Evolutionary conservation across 2,888 invertebrate species (phyloP).

Genomic region (Cepaea hortensis): DNA sequence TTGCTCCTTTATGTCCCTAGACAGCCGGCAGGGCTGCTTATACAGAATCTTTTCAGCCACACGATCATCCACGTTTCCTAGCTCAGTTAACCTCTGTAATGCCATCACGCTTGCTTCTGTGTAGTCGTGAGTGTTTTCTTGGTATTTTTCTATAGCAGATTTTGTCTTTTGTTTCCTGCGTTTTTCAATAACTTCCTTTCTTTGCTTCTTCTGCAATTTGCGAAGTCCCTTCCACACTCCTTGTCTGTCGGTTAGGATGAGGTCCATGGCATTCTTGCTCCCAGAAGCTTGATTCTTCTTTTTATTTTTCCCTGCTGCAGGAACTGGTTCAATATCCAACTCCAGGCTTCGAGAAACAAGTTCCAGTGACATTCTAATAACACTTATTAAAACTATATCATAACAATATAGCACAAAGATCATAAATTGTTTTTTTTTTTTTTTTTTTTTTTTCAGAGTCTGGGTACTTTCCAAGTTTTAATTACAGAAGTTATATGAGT

Average conservation of each 20-base stretch:
- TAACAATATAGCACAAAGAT: no score
- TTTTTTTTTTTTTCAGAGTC: no score
- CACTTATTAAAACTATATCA: no score
- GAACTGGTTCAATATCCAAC: no score
- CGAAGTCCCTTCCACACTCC: conserved; percentile 61
- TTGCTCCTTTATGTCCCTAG: conserved; percentile 45
- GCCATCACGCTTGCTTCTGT: conserved; percentile 52
- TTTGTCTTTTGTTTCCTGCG: conserved; percentile 39
- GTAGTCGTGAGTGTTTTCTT: conserved; percentile 46
- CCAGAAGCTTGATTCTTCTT: conserved; percentile 41
- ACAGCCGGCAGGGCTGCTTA: conserved; percentile 45
- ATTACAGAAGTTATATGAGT: no score
- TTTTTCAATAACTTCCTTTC: conserved; percentile 44
- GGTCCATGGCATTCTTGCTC: conserved; percentile 57
- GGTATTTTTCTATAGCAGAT: conserved; percentile 49
- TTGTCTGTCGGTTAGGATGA: conserved; percentile 60
- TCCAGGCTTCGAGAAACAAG: no score
- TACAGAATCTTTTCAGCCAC: conserved; percentile 56
- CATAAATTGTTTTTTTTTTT: no score
- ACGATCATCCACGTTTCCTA: conserved; percentile 47
- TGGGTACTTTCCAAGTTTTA: no score
- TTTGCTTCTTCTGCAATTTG: conserved; percentile 51
- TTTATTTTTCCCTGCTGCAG: no score
- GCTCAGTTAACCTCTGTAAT: conserved; percentile 50
- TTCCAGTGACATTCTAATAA: no score